phyloP scores from a whole-genome alignment of 2,113 vertebrate species.

The Amblyopsis rosae region DNA sequence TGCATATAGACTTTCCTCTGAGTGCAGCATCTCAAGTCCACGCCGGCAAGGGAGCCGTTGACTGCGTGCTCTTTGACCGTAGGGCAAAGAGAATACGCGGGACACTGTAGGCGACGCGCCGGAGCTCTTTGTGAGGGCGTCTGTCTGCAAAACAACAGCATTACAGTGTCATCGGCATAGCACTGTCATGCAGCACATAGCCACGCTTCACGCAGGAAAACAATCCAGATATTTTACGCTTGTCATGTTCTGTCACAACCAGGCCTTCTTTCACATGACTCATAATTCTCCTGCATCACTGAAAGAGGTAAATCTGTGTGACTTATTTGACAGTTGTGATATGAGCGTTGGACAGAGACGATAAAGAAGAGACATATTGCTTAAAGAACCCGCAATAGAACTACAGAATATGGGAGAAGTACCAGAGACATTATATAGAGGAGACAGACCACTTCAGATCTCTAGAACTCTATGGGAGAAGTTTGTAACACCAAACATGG shows the following conservation, averaged over 20 bases:
- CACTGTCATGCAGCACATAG: no score
- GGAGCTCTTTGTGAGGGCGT: slow-evolving; percentile 24
- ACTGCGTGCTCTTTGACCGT: slow-evolving; percentile 66
- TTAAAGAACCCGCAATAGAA: no score
- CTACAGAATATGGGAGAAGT: no score
- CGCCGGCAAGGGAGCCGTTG: slow-evolving; percentile 79
- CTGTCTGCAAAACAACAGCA: slow-evolving; percentile 44
- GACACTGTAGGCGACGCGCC: slow-evolving; percentile 19
- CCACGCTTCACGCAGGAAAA: neutral
- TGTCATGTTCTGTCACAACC: slow-evolving; percentile 53
- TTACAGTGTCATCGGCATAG: slow-evolving; percentile 38
- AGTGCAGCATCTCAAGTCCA: slow-evolving; percentile 78
- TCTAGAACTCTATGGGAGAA: no score
- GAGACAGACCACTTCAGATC: no score
- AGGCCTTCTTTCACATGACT: slow-evolving; percentile 66
- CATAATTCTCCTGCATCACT: slow-evolving; percentile 56
- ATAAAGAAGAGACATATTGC: no score
- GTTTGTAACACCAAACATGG: no score
- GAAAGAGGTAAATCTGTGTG: slow-evolving; percentile 65
- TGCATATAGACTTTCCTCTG: slow-evolving; percentile 84
- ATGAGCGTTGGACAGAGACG: neutral
- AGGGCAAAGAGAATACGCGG: slow-evolving; percentile 9
- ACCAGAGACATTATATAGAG: no score
- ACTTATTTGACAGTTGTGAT: slow-evolving; percentile 71
- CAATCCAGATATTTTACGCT: slow-evolving; percentile 23